Evolutionary conservation across 92 coral and sea anemone species (phyloP).

Genomic region (Pocillopora meandrina): DNA sequence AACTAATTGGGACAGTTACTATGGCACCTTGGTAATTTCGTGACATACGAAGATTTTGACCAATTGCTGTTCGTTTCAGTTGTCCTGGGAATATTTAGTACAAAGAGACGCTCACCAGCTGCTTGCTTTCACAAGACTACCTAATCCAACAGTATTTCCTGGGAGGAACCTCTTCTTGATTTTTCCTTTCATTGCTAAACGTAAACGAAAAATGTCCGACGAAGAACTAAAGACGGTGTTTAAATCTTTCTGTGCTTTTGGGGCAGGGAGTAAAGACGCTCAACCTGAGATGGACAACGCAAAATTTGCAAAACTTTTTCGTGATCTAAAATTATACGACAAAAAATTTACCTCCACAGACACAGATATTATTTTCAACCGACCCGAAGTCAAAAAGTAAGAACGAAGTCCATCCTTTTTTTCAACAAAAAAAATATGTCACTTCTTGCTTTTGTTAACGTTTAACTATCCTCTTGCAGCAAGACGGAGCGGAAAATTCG

Average conservation of each 20-base stretch:
- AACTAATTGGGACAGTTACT: slow-evolving; percentile 26
- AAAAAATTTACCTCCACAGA: slow-evolving; percentile 86
- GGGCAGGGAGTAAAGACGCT: slow-evolving; percentile 80
- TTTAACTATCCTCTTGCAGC: slow-evolving; percentile 43
- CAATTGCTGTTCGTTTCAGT: slow-evolving; percentile 22
- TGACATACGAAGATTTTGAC: slow-evolving; percentile 6
- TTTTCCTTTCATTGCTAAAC: background rate
- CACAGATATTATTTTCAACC: slow-evolving; percentile 89
- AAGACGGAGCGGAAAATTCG: slow-evolving; percentile 87
- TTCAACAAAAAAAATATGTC: background rate
- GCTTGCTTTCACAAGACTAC: background rate
- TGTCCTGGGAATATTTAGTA: background rate
- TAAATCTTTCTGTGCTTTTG: slow-evolving; percentile 90
- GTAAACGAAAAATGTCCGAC: slow-evolving; percentile 58
- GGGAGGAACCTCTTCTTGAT: background rate
- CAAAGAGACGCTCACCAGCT: slow-evolving; percentile 6
- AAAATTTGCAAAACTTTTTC: slow-evolving; percentile 88
- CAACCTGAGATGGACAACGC: slow-evolving; percentile 84
- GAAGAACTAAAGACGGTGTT: slow-evolving; percentile 62
- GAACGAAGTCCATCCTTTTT: background rate
- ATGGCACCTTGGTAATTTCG: slow-evolving; percentile 40
- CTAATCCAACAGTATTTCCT: background rate
- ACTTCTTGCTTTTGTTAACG: background rate
- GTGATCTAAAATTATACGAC: slow-evolving; percentile 82
- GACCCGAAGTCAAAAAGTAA: slow-evolving; percentile 93